Conservation (phyloP, 2,888 invertebrate genomes). For the Eurytoma californica region DNA sequence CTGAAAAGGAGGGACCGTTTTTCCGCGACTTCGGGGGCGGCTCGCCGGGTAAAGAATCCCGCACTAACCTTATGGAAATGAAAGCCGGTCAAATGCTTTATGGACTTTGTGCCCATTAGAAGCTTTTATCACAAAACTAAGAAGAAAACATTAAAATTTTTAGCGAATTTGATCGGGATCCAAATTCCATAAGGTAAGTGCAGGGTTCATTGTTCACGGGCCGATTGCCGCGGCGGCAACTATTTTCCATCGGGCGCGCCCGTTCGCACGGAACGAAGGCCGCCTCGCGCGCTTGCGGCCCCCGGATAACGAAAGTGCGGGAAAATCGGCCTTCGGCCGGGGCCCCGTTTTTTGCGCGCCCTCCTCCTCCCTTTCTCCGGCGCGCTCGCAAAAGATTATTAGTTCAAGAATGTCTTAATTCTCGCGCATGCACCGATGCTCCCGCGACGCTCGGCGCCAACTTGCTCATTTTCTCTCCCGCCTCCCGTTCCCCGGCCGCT, state of each 20-base stretch:
- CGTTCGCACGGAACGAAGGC: neutral
- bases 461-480: slow-evolving; percentile 8
- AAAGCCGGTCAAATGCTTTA: too few species aligned
- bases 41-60: slow-evolving; percentile 1
- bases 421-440: slow-evolving; percentile 12
- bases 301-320: neutral
- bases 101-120: too few species aligned
- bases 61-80: too few species aligned
- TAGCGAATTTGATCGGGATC: too few species aligned
- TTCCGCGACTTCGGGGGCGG: slow-evolving; percentile 2
- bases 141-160: too few species aligned
- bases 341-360: neutral
- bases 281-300: neutral
- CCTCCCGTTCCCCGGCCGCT: neutral
- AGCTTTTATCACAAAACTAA: too few species aligned
- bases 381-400: slow-evolving; percentile 29
- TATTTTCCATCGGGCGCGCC: neutral
- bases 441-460: slow-evolving; percentile 2
- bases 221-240: too few species aligned
- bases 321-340: neutral
- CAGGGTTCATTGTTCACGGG: slow-evolving; percentile 4
- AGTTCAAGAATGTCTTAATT: slow-evolving; percentile 39
- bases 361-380: neutral
- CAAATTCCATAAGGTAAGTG: too few species aligned
- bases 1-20: too few species aligned